Evolutionary conservation across 2,888 invertebrate genomes (phyloP).

Genomic region (Willowsia nigromaculata): DNA sequence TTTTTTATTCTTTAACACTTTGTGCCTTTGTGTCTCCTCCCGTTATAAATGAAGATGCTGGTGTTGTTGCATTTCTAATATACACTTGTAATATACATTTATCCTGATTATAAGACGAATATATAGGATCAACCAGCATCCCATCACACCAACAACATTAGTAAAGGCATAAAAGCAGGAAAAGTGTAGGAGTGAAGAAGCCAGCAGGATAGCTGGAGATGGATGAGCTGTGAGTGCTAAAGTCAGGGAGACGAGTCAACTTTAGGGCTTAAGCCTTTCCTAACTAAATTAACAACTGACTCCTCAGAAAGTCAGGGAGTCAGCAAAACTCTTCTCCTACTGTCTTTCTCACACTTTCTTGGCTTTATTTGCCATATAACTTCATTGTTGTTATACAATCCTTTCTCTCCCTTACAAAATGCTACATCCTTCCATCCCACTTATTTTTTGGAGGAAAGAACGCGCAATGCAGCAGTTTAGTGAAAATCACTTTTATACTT

Average conservation of each 20-base stretch:
- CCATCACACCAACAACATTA: neutral
- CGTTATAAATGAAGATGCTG: constrained; percentile 6
- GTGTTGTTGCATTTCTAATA: neutral
- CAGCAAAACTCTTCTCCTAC: constrained; percentile 5
- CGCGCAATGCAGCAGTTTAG: constrained; percentile 56
- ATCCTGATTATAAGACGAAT: neutral
- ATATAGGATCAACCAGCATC: constrained; percentile 6
- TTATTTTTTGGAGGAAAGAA: neutral
- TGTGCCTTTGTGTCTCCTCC: neutral
- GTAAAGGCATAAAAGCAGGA: neutral
- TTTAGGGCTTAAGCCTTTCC: constrained; percentile 61
- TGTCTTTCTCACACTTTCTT: constrained; percentile 2
- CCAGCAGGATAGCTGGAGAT: constrained; percentile 38
- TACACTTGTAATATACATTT: neutral
- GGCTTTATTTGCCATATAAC: neutral
- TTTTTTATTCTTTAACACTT: constrained; percentile 59
- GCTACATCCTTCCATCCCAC: neutral
- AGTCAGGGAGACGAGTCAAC: constrained; percentile 56
- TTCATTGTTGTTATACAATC: constrained; percentile 15
- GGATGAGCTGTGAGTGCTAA: constrained; percentile 62
- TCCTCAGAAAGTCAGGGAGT: constrained; percentile 52
- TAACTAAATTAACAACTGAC: constrained; percentile 70
- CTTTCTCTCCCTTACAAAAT: neutral
- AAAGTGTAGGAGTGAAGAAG: neutral
- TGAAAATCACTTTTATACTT: neutral